phyloP scores from a whole-genome alignment of 1,140 invertebrate species.

The Drosophila varians region DNA sequence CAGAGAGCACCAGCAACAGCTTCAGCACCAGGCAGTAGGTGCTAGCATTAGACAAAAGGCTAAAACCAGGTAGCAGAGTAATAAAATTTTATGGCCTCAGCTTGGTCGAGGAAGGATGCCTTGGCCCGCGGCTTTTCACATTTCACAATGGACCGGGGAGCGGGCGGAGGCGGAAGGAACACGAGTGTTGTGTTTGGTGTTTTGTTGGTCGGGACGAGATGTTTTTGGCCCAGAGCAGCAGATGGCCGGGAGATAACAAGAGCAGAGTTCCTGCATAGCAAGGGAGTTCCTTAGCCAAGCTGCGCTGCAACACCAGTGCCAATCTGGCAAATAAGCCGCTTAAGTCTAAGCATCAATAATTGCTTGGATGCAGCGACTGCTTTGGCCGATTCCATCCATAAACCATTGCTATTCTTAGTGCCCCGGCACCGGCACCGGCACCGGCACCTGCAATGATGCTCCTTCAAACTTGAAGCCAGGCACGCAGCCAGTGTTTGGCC shows the following conservation, averaged over 20 bases:
- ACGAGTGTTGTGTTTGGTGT: slow-evolving; percentile 4
- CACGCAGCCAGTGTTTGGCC: slow-evolving; percentile 11
- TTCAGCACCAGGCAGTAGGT: slow-evolving; percentile 26
- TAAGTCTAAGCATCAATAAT: slow-evolving; percentile 61
- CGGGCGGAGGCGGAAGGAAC: too few relatives aligned
- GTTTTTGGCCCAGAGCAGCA: slow-evolving; percentile 26
- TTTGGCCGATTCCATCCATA: background rate
- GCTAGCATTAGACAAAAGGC: slow-evolving; percentile 60
- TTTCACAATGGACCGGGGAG: slow-evolving; percentile 37
- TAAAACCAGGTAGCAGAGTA: slow-evolving; percentile 68
- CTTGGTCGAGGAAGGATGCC: slow-evolving; percentile 7
- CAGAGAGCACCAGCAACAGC: too few relatives aligned
- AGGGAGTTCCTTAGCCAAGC: slow-evolving; percentile 1
- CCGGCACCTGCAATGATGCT: background rate
- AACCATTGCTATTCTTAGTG: slow-evolving; percentile 1
- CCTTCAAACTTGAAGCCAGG: slow-evolving; percentile 26
- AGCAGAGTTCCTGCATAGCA: background rate
- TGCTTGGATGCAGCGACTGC: slow-evolving; percentile 13
- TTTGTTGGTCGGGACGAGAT: background rate
- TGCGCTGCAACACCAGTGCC: background rate
- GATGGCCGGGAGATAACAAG: slow-evolving; percentile 53
- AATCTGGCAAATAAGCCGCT: slow-evolving; percentile 47
- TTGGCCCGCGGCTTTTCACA: slow-evolving; percentile 39
- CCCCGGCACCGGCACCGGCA: background rate
- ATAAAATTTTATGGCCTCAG: slow-evolving; percentile 75